A percentile compares a stretch with the other conserved stretches of the same genome.
Evolutionary conservation across 1,140 invertebrate genomes (phyloP).

Genomic region (Atta cephalotes): DNA sequence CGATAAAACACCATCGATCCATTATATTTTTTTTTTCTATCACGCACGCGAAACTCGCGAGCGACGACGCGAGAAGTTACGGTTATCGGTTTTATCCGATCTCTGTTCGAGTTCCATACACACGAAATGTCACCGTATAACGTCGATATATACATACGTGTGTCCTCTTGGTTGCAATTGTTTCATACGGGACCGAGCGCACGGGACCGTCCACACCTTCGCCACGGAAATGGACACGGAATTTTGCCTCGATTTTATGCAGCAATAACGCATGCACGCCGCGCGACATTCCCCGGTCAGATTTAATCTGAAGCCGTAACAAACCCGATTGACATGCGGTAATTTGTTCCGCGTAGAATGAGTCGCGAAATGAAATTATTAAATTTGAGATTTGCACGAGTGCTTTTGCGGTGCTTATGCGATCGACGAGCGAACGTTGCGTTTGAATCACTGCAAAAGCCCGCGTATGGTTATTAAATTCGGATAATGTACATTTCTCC

Average conservation of each 20-base stretch:
- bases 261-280: conserved; percentile 26
- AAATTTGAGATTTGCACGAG: conserved; percentile 54
- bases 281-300: conserved; percentile 18
- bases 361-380: conserved; percentile 59
- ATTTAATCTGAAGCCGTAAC: conserved; percentile 66
- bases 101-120: conserved; percentile 57
- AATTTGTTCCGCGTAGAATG: conserved; percentile 52
- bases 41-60: neutral
- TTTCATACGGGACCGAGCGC: conserved; percentile 43
- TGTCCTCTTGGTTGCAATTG: conserved; percentile 19
- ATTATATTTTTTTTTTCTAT: neutral
- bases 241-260: conserved; percentile 63
- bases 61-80: conserved; percentile 33
- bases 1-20: conserved; percentile 14
- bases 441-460: conserved; percentile 15
- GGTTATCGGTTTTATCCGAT: conserved; percentile 59
- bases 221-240: conserved; percentile 63
- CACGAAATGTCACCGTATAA: conserved; percentile 1
- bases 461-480: conserved; percentile 39
- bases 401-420: conserved; percentile 38
- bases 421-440: conserved; percentile 26
- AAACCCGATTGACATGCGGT: conserved; percentile 59
- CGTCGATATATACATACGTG: neutral
- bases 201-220: neutral
- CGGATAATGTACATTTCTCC: neutral